Percentiles rank a stretch among this genome's conserved stretches.
phyloP scores from a whole-genome alignment of 2,113 vertebrate genomes.

The Scartelaos histophorus region DNA sequence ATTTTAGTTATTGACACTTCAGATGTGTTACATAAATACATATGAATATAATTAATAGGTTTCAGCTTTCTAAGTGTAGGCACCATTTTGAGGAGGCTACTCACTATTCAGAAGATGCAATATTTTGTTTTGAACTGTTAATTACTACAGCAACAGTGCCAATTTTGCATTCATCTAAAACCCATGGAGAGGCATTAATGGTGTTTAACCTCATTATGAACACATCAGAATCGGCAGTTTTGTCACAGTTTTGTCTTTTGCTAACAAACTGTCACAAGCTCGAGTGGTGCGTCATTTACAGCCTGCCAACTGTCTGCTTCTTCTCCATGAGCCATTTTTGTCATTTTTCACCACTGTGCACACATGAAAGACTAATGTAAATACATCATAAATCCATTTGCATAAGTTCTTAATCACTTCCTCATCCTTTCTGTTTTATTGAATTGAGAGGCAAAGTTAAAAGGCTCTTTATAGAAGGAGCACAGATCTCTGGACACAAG shows the following conservation, averaged over 20 bases:
- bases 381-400: slow-evolving; percentile 55
- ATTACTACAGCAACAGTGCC: no score
- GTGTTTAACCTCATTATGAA: no score
- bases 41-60: no score
- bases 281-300: neutral
- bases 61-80: no score
- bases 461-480: slow-evolving; percentile 79
- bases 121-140: neutral
- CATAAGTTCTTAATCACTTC: slow-evolving; percentile 59
- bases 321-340: slow-evolving; percentile 1
- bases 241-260: neutral
- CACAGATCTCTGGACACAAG: slow-evolving; percentile 80
- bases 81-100: no score
- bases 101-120: no score
- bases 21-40: no score
- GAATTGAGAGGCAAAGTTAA: slow-evolving; percentile 77
- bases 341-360: slow-evolving; percentile 13
- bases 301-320: neutral
- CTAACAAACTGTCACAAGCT: neutral
- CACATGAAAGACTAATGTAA: slow-evolving; percentile 22
- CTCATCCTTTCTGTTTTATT: slow-evolving; percentile 68
- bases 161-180: no score
- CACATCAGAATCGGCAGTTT: no score
- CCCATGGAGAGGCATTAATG: no score
- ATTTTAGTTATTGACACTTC: no score